Conservation (phyloP, 2,888 invertebrate species). For the Lasioglossum villosulum region DNA sequence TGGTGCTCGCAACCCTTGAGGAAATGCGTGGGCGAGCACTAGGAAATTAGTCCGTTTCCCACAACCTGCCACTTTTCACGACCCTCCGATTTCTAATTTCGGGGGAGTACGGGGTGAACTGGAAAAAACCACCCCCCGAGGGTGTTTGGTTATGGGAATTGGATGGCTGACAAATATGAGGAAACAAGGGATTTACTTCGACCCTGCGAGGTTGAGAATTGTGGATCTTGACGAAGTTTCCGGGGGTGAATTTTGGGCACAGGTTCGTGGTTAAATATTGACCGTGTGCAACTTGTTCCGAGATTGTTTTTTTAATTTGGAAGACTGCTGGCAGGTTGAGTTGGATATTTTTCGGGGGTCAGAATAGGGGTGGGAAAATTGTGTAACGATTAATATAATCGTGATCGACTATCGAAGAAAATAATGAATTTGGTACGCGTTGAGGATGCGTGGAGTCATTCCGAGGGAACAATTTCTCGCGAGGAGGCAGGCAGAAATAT, state of each 20-base stretch:
- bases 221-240: not conserved
- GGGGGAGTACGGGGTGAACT: constrained; percentile 19
- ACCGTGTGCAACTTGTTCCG: not conserved
- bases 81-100: constrained; percentile 37
- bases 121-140: not conserved
- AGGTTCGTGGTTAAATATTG: not conserved
- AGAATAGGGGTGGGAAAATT: not conserved
- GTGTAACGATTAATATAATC: not conserved
- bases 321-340: not conserved
- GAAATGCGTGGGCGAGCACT: constrained; percentile 40
- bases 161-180: not conserved
- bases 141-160: constrained; percentile 6
- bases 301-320: not conserved
- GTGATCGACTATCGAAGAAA: not conserved
- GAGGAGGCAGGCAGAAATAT: not conserved
- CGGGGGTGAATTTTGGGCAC: not conserved
- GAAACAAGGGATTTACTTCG: not conserved
- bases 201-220: too few species aligned
- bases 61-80: constrained; percentile 68
- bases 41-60: constrained; percentile 69
- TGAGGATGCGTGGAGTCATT: not conserved
- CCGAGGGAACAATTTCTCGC: not conserved
- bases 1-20: constrained; percentile 70
- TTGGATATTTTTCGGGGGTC: not conserved
- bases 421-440: not conserved